phyloP scores from a whole-genome alignment of 2,113 vertebrate species.

The western clawed frog (Xenopus tropicalis) region DNA sequence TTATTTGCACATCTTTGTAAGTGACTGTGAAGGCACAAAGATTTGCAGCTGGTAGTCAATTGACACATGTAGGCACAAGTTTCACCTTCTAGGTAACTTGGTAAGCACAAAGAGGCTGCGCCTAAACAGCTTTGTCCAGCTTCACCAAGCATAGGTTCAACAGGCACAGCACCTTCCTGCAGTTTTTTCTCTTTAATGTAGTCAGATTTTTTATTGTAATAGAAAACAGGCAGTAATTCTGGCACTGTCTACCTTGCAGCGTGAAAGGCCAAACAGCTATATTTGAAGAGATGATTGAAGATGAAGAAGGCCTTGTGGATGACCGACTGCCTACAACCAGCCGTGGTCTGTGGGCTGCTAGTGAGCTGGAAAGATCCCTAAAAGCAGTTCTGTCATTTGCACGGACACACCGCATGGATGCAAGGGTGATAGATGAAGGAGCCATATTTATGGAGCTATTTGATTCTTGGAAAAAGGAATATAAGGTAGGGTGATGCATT shows the following conservation, averaged over 20 bases:
- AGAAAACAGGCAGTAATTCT: background rate
- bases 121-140: no score
- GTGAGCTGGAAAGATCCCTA: constrained; percentile 88
- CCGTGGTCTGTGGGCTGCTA: constrained; percentile 88
- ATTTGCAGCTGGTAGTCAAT: no score
- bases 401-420: constrained; percentile 80
- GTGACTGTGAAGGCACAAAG: no score
- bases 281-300: constrained; percentile 96
- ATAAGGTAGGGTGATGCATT: constrained; percentile 73
- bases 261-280: constrained; percentile 94
- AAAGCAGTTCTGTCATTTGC: constrained; percentile 88
- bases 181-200: no score
- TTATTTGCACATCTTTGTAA: no score
- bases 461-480: constrained; percentile 97
- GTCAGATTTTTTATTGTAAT: no score
- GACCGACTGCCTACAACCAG: constrained; percentile 91
- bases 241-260: constrained; percentile 56
- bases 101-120: no score
- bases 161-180: no score
- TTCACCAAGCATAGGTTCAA: no score
- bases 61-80: no score
- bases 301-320: constrained; percentile 91
- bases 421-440: constrained; percentile 81
- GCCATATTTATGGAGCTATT: constrained; percentile 89
- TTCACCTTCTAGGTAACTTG: no score